These are phyloP conservation scores for Doris montereyensis DNA, from an alignment of 2,888 invertebrate species.

Conservation along the genomic window DNA sequence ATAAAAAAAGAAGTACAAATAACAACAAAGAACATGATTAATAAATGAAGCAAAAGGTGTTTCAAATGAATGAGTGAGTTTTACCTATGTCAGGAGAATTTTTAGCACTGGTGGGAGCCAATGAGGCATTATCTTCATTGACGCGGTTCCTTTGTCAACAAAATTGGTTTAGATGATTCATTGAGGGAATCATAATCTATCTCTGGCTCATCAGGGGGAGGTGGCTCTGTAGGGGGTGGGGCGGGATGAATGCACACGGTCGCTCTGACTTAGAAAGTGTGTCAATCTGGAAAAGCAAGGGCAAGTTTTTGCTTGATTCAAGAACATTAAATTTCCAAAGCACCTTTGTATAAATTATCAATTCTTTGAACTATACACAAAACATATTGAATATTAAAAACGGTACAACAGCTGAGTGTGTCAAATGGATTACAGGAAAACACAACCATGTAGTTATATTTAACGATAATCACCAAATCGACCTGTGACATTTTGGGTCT, in stretches of 20 bases:
- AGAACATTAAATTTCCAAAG: too few relatives aligned
- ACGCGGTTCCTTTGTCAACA: constrained; percentile 53
- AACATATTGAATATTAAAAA: too few relatives aligned
- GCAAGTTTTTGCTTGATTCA: too few relatives aligned
- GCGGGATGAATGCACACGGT: constrained; percentile 61
- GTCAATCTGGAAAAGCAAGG: constrained; percentile 23
- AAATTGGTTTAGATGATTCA: constrained; percentile 39
- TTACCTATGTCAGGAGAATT: constrained; percentile 57
- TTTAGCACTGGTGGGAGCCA: constrained; percentile 53
- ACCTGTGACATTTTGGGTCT: too few relatives aligned
- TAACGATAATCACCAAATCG: too few relatives aligned
- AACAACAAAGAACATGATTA: background rate
- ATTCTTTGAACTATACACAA: too few relatives aligned
- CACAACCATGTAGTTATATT: too few relatives aligned
- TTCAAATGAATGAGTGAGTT: constrained; percentile 40
- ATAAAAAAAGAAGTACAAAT: background rate
- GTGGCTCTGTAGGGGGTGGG: constrained; percentile 69
- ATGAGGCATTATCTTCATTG: constrained; percentile 54
- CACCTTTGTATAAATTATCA: too few relatives aligned
- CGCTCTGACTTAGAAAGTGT: constrained; percentile 38
- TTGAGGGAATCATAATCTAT: constrained; percentile 42
- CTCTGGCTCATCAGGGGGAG: constrained; percentile 52
- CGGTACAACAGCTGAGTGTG: too few relatives aligned
- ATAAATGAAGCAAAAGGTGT: too few relatives aligned
- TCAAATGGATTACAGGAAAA: too few relatives aligned